phyloP scores from a whole-genome alignment of 2,888 invertebrate genomes.

The Crioceris asparagi region DNA sequence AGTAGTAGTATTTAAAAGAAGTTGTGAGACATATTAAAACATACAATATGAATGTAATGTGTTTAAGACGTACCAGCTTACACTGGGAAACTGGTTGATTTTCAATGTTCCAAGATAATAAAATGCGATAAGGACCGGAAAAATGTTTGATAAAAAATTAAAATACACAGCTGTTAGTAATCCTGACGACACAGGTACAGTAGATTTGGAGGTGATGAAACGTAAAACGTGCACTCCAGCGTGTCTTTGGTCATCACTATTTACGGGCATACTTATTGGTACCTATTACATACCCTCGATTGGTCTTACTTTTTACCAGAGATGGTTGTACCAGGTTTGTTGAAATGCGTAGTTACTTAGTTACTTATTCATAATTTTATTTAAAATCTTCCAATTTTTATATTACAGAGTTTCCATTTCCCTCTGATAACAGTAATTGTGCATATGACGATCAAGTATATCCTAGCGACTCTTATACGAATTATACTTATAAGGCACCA shows the following conservation, averaged over 20 bases:
- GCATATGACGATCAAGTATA: conserved; percentile 82
- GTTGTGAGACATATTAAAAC: too few species aligned
- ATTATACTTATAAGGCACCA: conserved; percentile 42
- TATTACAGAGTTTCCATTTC: conserved; percentile 67
- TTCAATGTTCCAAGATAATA: too few species aligned
- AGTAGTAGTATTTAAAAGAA: too few species aligned
- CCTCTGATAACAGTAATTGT: conserved; percentile 84
- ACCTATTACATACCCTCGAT: conserved; percentile 88
- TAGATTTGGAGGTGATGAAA: conserved; percentile 29
- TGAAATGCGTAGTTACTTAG: too few species aligned
- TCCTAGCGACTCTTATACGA: conserved; percentile 65
- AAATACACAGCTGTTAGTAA: conserved; percentile 16
- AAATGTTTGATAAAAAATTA: conserved; percentile 13
- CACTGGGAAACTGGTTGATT: too few species aligned
- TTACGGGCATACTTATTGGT: conserved; percentile 49
- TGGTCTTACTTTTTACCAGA: conserved; percentile 93
- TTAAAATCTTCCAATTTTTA: too few species aligned
- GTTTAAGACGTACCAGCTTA: too few species aligned
- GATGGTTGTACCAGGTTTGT: conserved; percentile 75
- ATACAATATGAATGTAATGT: too few species aligned
- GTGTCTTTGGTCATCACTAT: conserved; percentile 34
- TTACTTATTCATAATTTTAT: too few species aligned
- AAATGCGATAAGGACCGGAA: too few species aligned
- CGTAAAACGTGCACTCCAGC: conserved; percentile 28
- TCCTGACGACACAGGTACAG: conserved; percentile 22